A percentile compares a stretch with the other conserved stretches of the same genome.
Evolutionary conservation across 2,888 invertebrate species (phyloP).

Genomic region (Anarsia innoxiella): DNA sequence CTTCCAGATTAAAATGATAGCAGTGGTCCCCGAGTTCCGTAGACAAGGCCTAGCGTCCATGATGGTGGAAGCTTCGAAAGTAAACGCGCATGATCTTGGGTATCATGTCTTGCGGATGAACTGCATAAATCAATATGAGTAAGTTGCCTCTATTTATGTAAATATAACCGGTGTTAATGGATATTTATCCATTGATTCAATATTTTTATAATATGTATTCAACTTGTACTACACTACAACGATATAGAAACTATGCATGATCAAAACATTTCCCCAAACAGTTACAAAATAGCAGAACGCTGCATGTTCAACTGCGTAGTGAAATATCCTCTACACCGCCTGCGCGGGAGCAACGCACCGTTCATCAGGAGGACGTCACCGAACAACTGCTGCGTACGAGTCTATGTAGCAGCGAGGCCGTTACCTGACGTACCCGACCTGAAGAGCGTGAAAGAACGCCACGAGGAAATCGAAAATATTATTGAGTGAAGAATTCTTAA

Average conservation of each 20-base stretch:
- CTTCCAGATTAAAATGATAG: conserved; percentile 58
- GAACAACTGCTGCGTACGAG: conserved; percentile 41
- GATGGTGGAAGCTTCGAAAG: conserved; percentile 44
- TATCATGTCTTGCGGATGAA: conserved; percentile 57
- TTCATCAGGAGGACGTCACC: conserved; percentile 44
- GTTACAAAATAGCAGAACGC: conserved; percentile 61
- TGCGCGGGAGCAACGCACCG: conserved; percentile 42
- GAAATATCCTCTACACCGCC: conserved; percentile 51
- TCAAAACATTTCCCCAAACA: conserved; percentile 21
- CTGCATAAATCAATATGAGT: conserved; percentile 61
- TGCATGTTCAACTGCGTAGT: conserved; percentile 53
- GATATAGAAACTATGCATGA: background rate
- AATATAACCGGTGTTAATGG: background rate
- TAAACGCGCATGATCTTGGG: conserved; percentile 44
- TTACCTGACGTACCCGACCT: conserved; percentile 24
- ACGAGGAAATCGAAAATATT: conserved; percentile 33
- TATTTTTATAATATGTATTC: background rate
- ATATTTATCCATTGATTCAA: background rate
- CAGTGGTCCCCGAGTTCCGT: conserved; percentile 52
- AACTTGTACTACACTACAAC: background rate
- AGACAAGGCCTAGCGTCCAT: conserved; percentile 50
- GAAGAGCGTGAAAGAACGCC: conserved; percentile 21
- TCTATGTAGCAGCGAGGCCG: conserved; percentile 40
- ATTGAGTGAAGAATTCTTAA: conserved; percentile 26
- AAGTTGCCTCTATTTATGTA: conserved; percentile 26